Evolutionary conservation across 2,888 invertebrate genomes (phyloP).

Genomic region (Bembecia ichneumoniformis): DNA sequence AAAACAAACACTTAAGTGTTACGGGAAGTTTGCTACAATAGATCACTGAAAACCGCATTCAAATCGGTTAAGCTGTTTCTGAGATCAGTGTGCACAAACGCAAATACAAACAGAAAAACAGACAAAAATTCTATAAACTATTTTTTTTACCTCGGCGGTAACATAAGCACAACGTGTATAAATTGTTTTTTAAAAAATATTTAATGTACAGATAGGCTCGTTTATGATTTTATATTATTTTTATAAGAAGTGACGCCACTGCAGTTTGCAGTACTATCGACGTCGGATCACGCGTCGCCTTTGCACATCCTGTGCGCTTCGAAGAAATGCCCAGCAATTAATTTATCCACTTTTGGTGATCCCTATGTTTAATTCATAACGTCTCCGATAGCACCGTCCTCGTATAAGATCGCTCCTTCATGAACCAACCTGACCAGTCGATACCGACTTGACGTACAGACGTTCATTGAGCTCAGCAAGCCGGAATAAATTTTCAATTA

Average conservation of each 20-base stretch:
- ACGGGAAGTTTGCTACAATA: no score
- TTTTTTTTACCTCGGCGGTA: no score
- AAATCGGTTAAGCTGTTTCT: no score
- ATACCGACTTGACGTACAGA: background rate
- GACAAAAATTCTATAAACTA: no score
- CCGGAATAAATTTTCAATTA: background rate
- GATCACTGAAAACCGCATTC: no score
- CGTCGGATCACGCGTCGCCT: background rate
- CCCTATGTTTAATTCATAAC: conserved; percentile 35
- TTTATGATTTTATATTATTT: no score
- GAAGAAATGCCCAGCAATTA: conserved; percentile 44
- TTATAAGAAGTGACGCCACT: background rate
- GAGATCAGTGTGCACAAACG: no score
- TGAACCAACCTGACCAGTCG: background rate
- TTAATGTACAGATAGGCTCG: no score
- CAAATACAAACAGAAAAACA: no score
- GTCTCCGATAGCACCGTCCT: background rate
- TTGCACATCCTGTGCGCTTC: conserved; percentile 18
- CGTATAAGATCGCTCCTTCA: background rate
- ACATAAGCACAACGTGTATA: no score
- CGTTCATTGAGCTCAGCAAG: background rate
- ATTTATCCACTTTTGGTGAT: conserved; percentile 44
- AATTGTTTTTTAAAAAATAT: no score
- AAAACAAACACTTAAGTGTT: no score
- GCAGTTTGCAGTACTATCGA: background rate